Conservation (phyloP, 2,797 vertebrate species). For the Clarias platycephalus region DNA sequence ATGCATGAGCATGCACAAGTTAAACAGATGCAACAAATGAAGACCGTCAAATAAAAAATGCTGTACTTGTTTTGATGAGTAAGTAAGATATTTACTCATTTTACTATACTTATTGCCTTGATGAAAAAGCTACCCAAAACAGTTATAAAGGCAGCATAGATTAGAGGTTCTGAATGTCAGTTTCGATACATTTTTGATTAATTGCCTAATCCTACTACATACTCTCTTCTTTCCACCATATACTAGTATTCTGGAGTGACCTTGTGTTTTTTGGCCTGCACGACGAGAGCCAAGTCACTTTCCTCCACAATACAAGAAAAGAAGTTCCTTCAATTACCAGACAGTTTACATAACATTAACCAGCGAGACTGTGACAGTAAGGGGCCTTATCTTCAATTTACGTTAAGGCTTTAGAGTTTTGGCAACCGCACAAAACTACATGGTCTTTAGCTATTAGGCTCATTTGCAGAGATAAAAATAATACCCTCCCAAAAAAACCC, state of each 20-base stretch:
- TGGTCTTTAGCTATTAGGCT: conserved; percentile 47
- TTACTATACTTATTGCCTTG: neutral
- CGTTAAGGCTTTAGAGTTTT: conserved; percentile 44
- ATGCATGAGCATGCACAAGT: neutral
- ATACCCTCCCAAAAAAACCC: conserved; percentile 38
- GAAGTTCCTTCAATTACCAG: conserved; percentile 42
- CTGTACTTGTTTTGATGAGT: neutral
- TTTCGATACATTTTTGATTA: no score
- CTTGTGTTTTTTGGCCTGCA: neutral
- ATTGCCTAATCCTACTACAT: neutral
- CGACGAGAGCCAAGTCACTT: conserved; percentile 11
- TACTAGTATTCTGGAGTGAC: neutral
- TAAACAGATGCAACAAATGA: neutral
- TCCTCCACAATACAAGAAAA: conserved; percentile 30
- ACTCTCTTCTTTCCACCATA: conserved; percentile 8
- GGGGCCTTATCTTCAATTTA: conserved; percentile 47
- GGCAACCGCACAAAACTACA: conserved; percentile 45
- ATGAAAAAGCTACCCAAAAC: conserved; percentile 3
- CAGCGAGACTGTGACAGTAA: conserved; percentile 32
- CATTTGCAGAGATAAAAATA: conserved; percentile 40
- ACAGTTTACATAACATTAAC: conserved; percentile 34
- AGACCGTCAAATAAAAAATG: neutral
- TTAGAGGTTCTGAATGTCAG: no score
- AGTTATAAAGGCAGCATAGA: neutral
- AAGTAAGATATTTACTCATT: neutral